Percentiles rank a stretch among this genome's conserved stretches.
Conservation (phyloP, 1,140 invertebrate species). For the Vanessa atalanta region DNA sequence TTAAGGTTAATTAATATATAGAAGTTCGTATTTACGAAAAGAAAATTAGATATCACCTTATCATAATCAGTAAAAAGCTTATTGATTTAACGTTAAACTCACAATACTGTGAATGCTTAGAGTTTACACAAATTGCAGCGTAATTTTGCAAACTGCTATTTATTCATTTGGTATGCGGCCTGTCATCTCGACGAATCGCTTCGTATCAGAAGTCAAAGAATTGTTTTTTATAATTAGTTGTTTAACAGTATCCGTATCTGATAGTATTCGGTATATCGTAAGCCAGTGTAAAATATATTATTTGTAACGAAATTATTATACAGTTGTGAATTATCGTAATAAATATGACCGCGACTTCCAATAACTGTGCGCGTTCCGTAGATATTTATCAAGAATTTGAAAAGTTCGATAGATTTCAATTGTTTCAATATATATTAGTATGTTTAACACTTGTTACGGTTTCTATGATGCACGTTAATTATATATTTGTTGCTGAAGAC, state of each 20-base stretch:
- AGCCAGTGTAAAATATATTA: neutral
- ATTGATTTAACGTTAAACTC: neutral
- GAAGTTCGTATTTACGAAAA: neutral
- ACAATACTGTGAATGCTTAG: neutral
- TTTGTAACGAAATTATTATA: neutral
- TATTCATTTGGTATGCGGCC: constrained; percentile 8
- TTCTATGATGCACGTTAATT: constrained; percentile 68
- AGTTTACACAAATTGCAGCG: neutral
- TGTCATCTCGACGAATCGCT: neutral
- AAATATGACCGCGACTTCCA: constrained; percentile 29
- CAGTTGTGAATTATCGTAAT: constrained; percentile 1
- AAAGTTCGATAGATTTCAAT: constrained; percentile 61
- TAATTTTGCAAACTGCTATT: neutral
- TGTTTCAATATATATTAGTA: constrained; percentile 59
- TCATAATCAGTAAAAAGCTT: neutral
- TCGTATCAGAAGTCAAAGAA: neutral
- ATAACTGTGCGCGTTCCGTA: constrained; percentile 9
- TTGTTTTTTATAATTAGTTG: constrained; percentile 42
- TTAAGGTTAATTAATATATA: neutral
- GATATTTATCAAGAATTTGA: constrained; percentile 33
- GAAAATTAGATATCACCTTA: neutral
- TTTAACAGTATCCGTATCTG: constrained; percentile 37
- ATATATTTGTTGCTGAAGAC: constrained; percentile 69
- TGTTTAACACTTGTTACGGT: constrained; percentile 61
- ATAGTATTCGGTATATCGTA: constrained; percentile 18